Conservation (phyloP, 2,797 vertebrate species). For the Typhlichthys eigenmanni region DNA sequence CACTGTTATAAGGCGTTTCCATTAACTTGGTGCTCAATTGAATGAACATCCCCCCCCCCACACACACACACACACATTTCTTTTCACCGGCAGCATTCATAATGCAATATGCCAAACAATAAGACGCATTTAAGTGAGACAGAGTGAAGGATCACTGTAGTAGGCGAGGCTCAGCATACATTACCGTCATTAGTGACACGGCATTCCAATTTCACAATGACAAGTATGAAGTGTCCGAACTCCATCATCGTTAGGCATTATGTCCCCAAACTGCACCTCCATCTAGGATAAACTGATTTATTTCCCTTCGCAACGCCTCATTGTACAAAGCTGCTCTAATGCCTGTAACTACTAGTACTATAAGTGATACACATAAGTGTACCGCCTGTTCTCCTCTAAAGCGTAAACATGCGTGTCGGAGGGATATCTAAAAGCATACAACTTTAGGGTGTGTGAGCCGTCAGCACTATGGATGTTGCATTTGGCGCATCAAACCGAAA, state of each 20-base stretch:
- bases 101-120: conserved; percentile 76
- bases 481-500: not conserved
- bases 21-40: conserved; percentile 64
- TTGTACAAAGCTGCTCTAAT: conserved; percentile 68
- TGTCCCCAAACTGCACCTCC: conserved; percentile 69
- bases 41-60: not conserved
- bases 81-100: conserved; percentile 55
- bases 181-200: conserved; percentile 75
- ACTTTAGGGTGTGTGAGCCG: too few species aligned
- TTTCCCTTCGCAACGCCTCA: conserved; percentile 64
- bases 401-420: too few species aligned
- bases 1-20: conserved; percentile 60
- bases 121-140: conserved; percentile 78
- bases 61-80: conserved; percentile 1
- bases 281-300: conserved; percentile 76
- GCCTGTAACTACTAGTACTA: conserved; percentile 64
- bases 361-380: too few species aligned
- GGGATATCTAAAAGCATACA: too few species aligned
- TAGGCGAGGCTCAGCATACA: conserved; percentile 73
- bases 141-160: conserved; percentile 75
- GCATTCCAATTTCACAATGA: conserved; percentile 78
- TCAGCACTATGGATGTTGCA: not conserved
- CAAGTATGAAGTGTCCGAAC: conserved; percentile 79
- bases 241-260: conserved; percentile 79
- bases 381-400: too few species aligned